Conservation (phyloP, 2,888 invertebrate genomes). For the Eueremaeus valkanovi region DNA sequence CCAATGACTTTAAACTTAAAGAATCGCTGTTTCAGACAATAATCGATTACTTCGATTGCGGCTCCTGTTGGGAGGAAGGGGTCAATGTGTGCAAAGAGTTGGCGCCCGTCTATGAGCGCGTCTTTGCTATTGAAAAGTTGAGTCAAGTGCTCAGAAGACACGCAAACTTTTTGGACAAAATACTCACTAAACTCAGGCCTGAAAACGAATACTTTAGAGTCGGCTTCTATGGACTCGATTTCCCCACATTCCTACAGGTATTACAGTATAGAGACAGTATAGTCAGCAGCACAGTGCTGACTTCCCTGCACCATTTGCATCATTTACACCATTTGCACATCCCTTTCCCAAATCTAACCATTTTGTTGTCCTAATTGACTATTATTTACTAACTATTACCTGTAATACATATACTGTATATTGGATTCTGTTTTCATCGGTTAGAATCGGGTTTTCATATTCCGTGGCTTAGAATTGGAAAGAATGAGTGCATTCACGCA, state of each 20-base stretch:
- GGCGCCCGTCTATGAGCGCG: slow-evolving; percentile 77
- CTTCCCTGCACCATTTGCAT: too few relatives aligned
- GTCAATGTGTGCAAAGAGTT: slow-evolving; percentile 85
- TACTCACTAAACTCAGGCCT: slow-evolving; percentile 76
- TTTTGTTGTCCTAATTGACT: too few relatives aligned
- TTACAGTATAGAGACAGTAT: slow-evolving; percentile 45
- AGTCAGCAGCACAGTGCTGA: not conserved
- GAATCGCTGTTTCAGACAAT: slow-evolving; percentile 82
- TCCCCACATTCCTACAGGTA: slow-evolving; percentile 90
- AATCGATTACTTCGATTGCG: slow-evolving; percentile 85
- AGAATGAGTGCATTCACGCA: slow-evolving; percentile 89
- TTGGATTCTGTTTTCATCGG: not conserved
- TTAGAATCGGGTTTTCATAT: slow-evolving; percentile 90
- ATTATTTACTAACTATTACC: too few relatives aligned
- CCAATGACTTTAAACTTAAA: slow-evolving; percentile 80
- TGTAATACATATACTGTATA: too few relatives aligned
- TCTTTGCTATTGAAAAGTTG: slow-evolving; percentile 78
- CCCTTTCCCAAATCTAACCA: too few relatives aligned
- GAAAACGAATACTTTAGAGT: slow-evolving; percentile 94
- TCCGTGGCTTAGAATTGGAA: slow-evolving; percentile 92
- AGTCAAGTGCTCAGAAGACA: slow-evolving; percentile 73
- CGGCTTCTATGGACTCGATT: slow-evolving; percentile 87
- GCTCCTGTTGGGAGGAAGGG: slow-evolving; percentile 96
- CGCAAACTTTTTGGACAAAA: slow-evolving; percentile 86
- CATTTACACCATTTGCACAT: too few relatives aligned